phyloP scores from a whole-genome alignment of 2,113 vertebrate genomes.

The Cettia cetti region DNA sequence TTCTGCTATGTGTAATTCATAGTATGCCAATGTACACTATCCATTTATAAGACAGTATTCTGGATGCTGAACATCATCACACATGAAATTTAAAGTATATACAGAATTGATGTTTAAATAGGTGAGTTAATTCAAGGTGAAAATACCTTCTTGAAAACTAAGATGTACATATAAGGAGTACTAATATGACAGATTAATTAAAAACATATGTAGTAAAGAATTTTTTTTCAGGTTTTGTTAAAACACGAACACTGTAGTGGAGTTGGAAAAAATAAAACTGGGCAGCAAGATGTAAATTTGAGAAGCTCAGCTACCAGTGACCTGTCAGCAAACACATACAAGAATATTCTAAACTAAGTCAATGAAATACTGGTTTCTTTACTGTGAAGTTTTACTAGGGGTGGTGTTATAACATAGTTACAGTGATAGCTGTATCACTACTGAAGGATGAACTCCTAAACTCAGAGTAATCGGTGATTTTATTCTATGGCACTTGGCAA shows the following conservation, averaged over 20 bases:
- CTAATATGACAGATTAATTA: neutral
- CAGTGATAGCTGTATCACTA: neutral
- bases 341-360: neutral
- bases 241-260: neutral
- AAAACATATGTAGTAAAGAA: neutral
- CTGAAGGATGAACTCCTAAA: neutral
- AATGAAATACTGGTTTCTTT: neutral
- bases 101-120: neutral
- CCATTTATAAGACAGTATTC: neutral
- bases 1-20: neutral
- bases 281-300: neutral
- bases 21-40: neutral
- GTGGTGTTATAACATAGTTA: neutral
- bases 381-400: fast-evolving
- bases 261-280: neutral
- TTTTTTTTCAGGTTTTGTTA: neutral
- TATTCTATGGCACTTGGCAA: neutral
- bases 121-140: neutral
- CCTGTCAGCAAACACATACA: neutral
- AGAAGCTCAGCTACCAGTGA: neutral
- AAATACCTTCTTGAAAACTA: neutral
- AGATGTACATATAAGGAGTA: neutral
- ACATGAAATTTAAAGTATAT: neutral
- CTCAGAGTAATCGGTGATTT: neutral
- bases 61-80: neutral